Percentiles rank a stretch among this genome's conserved stretches.
phyloP scores from a whole-genome alignment of 2,888 invertebrate species.

The Drosophila merina region DNA sequence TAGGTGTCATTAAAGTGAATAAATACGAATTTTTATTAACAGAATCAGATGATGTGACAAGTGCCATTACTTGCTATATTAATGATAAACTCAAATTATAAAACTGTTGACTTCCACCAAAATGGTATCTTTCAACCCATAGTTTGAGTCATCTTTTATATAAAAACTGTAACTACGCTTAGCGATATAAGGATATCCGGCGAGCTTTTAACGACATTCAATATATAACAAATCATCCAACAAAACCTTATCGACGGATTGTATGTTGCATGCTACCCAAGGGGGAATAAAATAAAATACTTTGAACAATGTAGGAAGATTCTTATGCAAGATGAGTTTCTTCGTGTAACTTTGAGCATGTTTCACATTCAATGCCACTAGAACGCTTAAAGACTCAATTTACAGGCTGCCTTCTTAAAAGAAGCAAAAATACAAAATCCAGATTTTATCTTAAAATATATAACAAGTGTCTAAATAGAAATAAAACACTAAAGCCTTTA shows the following conservation, averaged over 20 bases:
- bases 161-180: not conserved
- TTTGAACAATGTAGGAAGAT: not conserved
- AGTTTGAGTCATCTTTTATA: conserved; percentile 15
- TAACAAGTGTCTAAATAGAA: not conserved
- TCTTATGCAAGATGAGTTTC: not conserved
- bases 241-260: conserved; percentile 9
- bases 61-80: too few relatives aligned
- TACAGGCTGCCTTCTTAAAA: not conserved
- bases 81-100: too few relatives aligned
- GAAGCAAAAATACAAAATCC: not conserved
- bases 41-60: too few relatives aligned
- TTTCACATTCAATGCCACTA: not conserved
- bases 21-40: too few relatives aligned
- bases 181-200: conserved; percentile 30
- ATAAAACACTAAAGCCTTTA: too few relatives aligned
- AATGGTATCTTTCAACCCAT: conserved; percentile 1
- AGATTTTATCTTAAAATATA: not conserved
- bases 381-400: not conserved
- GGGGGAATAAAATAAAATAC: not conserved
- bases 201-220: not conserved
- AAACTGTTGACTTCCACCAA: not conserved
- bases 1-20: too few relatives aligned
- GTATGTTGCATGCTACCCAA: not conserved
- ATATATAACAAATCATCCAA: conserved; percentile 5
- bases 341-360: not conserved